Base-by-base conservation (phyloP, 2,113 vertebrate species). In the Melozone crissalis region DNA sequence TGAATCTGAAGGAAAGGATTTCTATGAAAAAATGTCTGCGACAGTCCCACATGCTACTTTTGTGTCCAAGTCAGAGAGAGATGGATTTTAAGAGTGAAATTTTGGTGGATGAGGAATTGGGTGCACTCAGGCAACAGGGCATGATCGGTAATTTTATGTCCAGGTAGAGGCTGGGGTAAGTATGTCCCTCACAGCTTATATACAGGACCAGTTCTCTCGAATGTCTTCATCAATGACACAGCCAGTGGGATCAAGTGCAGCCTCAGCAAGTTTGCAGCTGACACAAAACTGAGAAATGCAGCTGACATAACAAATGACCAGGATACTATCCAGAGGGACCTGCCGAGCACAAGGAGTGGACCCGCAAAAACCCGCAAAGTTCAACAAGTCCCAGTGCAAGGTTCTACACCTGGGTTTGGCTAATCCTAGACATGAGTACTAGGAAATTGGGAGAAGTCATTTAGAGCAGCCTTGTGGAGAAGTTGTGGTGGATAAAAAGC, bases 61-160 rank as follows among this genome's bases (percentile, higher is more conserved):
- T 46, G 47, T 30, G 15, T 51, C 8, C 8, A 33, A n/a, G 59
- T 9, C 0, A 1, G 33, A 59, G 12, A 44, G 10, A 44, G 15
- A 43, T 33, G 12, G 35, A 57, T 31, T 65, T 57, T 31, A 79
- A 41, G 20, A 19, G 23, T 20, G 33, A 74, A 11, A 37, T 74
- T 74, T 74, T 27, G 27, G 8, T 66, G 44, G 10, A 28, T 33
- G 5, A 44, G 5, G 11, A 51, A 51, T 37, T 88, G 22, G 11
- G 28, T 43, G 27, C 21, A 19, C 21, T 15, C 51, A 51, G 43
- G 21, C 17, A 73, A 27, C 2, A 16, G 31, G 26, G 15, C 0
- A 1, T 37, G 22, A 10, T 58, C 30, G 41, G 9, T 24, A 16
- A 26, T 28, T 67, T 43, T 44, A 37, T 33, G 22, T n/a, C 8